Evolutionary conservation across 2,113 vertebrate genomes (phyloP).

Genomic region (Mohoua ochrocephala): DNA sequence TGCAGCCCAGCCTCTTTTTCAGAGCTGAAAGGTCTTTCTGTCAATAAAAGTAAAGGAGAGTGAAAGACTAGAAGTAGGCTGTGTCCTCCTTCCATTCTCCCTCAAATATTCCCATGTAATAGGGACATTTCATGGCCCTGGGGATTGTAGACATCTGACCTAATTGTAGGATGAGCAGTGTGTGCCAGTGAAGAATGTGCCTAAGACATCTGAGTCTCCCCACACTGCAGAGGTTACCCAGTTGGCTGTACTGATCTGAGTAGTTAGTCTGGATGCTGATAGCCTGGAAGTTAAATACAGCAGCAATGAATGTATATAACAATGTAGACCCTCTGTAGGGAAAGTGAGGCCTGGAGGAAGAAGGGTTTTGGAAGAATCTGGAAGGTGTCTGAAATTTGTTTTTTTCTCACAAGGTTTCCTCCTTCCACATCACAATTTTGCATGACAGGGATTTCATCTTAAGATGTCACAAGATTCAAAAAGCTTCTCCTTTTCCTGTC

Average conservation of each 20-base stretch:
- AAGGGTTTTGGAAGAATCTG: neutral
- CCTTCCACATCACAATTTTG: neutral
- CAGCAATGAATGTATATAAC: neutral
- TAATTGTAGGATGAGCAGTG: neutral
- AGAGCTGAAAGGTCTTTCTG: neutral
- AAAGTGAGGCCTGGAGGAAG: neutral
- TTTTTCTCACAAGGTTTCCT: neutral
- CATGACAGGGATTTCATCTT: neutral
- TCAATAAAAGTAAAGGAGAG: neutral
- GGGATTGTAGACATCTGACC: neutral
- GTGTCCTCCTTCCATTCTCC: neutral
- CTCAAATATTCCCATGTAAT: neutral
- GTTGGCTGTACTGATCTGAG: neutral
- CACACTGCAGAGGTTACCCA: neutral
- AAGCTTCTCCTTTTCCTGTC: neutral
- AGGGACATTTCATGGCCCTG: neutral
- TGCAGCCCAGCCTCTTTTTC: neutral
- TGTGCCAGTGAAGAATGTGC: neutral
- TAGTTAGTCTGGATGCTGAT: neutral
- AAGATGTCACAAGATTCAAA: rapidly evolving
- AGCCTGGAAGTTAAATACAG: neutral
- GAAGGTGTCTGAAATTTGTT: neutral
- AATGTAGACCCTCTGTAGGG: neutral
- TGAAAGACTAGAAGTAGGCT: neutral
- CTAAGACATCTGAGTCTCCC: neutral